Conservation (phyloP, 2,888 invertebrate genomes). For the Macaria notata region DNA sequence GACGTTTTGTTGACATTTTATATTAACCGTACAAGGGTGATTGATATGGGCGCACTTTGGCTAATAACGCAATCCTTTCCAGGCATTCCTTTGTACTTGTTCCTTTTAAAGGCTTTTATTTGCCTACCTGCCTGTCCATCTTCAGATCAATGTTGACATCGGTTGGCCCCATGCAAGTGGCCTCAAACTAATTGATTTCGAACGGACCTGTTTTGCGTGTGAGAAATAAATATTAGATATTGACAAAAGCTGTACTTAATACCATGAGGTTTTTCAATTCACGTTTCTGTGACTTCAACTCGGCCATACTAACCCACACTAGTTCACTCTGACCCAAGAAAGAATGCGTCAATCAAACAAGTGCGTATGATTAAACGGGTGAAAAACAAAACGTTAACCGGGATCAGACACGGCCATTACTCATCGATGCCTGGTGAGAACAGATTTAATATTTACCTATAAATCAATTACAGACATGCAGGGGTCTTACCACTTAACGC, state of each 20-base stretch:
- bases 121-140: constrained; percentile 11
- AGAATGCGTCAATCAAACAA: constrained; percentile 64
- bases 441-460: constrained; percentile 79
- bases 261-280: no score
- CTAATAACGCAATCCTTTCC: constrained; percentile 38
- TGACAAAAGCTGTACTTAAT: no score
- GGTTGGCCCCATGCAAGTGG: constrained; percentile 1
- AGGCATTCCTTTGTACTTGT: constrained; percentile 25
- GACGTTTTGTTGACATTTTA: constrained; percentile 73
- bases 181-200: constrained; percentile 1
- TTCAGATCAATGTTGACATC: constrained; percentile 15
- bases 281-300: no score
- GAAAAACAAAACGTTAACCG: constrained; percentile 65
- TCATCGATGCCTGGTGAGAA: constrained; percentile 68
- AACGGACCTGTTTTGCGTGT: constrained; percentile 6
- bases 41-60: constrained; percentile 53
- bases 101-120: constrained; percentile 14
- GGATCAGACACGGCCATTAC: constrained; percentile 63
- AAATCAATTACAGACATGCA: constrained; percentile 73
- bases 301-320: no score
- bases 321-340: constrained; percentile 30
- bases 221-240: not conserved
- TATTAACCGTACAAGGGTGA: constrained; percentile 64
- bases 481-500: constrained; percentile 62
- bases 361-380: constrained; percentile 56